phyloP scores from a whole-genome alignment of 2,797 vertebrate species.

The Tarsius wallacei region DNA sequence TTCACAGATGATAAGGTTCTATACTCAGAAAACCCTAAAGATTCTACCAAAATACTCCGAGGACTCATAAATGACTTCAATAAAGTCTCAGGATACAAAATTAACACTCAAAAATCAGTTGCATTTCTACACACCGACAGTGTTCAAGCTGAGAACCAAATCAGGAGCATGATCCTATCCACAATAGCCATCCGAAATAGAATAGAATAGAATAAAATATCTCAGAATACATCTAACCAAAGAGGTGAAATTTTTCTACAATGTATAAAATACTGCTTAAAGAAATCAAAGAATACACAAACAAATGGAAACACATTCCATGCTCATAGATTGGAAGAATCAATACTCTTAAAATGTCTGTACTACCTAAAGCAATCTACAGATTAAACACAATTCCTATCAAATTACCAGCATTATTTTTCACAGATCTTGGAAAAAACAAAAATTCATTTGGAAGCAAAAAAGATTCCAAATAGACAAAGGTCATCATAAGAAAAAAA shows the following conservation, averaged over 20 bases:
- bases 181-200: background rate
- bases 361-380: background rate
- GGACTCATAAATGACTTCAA: background rate
- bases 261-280: background rate
- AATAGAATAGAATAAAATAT: background rate
- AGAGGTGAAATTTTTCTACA: background rate
- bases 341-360: background rate
- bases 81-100: background rate
- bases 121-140: background rate
- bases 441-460: background rate
- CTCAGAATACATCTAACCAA: background rate
- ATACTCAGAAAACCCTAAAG: background rate
- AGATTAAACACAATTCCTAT: background rate
- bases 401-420: background rate
- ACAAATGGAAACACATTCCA: background rate
- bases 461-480: background rate
- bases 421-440: background rate
- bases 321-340: background rate
- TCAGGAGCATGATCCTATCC: background rate
- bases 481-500: background rate
- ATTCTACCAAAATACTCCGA: background rate
- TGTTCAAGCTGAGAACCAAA: background rate
- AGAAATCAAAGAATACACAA: background rate
- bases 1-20: too few relatives aligned
- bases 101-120: background rate